These are phyloP conservation scores for Chunga burmeisteri DNA, from an alignment of 2,113 vertebrate species.

Conservation along the genomic window DNA sequence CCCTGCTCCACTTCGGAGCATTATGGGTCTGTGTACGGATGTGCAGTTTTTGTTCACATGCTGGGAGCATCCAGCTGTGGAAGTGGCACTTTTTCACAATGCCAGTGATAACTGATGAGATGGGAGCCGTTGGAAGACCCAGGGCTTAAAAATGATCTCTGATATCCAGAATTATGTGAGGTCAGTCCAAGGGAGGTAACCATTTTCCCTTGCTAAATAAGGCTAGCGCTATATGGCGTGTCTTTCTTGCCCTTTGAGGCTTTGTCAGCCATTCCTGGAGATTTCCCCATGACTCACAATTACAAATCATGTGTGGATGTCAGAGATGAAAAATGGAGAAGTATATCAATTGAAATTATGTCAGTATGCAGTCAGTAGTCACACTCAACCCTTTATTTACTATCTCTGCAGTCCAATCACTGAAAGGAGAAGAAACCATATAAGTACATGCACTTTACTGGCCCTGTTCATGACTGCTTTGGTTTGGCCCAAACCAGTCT, in stretches of 20 bases:
- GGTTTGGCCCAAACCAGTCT: background rate
- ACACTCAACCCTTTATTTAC: background rate
- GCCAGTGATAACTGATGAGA: background rate
- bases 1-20: background rate
- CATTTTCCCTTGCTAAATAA: background rate
- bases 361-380: background rate
- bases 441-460: background rate
- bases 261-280: background rate
- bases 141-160: background rate
- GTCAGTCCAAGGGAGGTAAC: background rate
- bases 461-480: background rate
- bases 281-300: background rate
- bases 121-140: background rate
- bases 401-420: background rate
- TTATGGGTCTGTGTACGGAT: background rate
- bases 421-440: background rate
- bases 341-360: background rate
- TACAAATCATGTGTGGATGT: background rate
- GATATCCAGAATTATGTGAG: background rate
- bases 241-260: background rate
- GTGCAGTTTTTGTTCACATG: background rate
- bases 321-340: slow-evolving; percentile 11
- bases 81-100: background rate
- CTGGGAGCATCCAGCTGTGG: background rate
- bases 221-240: background rate